Percentiles rank a stretch among this genome's conserved stretches.
Conservation (phyloP, 2,888 invertebrate species). For the Eucera pruinosa region DNA sequence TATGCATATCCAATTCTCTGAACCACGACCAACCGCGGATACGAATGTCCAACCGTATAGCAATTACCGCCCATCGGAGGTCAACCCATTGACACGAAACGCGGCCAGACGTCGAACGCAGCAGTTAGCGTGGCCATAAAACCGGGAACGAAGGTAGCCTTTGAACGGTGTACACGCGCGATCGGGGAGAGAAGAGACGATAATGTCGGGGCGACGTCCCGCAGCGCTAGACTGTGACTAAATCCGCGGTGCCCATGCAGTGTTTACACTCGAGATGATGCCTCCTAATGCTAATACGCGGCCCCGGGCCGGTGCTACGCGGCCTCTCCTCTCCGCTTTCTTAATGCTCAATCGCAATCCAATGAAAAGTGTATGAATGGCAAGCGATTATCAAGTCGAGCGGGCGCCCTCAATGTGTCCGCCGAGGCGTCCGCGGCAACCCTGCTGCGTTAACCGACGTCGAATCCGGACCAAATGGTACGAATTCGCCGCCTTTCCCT, state of each 20-base stretch:
- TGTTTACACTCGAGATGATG: conserved; percentile 85
- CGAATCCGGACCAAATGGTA: conserved; percentile 79
- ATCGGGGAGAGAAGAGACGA: conserved; percentile 33
- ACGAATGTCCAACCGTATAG: no score
- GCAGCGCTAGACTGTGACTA: conserved; percentile 83
- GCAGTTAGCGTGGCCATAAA: not conserved
- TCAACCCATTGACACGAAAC: no score
- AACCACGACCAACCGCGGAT: no score
- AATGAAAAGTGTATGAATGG: conserved; percentile 84
- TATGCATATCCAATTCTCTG: no score
- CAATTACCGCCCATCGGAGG: no score
- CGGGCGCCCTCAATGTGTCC: conserved; percentile 84
- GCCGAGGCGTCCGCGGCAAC: conserved; percentile 83
- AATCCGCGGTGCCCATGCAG: conserved; percentile 83
- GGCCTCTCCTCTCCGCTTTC: conserved; percentile 71
- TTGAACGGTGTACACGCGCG: not conserved
- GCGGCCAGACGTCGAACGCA: not conserved
- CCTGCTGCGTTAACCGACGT: conserved; percentile 83
- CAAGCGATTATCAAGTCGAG: conserved; percentile 84
- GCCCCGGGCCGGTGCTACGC: conserved; percentile 75
- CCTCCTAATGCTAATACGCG: conserved; percentile 84
- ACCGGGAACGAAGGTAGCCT: conserved; percentile 30
- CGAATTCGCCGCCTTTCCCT: conserved; percentile 74
- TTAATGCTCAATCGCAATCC: conserved; percentile 85
- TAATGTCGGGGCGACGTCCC: conserved; percentile 74